Conservation (phyloP, 2,888 invertebrate species). For the Eilema caniola region DNA sequence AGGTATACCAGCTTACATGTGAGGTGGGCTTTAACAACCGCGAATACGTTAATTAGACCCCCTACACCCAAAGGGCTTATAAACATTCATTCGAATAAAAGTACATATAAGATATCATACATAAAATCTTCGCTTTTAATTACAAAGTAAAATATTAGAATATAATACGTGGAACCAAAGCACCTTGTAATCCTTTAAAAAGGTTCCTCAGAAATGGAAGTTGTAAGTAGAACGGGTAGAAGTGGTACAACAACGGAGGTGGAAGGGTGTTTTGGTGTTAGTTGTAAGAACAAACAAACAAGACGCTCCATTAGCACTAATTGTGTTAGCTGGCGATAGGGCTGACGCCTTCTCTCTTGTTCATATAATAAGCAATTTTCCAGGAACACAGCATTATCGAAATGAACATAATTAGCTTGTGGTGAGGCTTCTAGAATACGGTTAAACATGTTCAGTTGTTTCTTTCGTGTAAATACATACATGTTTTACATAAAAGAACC, state of each 20-base stretch:
- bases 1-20: too few species aligned
- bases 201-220: conserved; percentile 34
- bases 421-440: background rate
- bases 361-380: background rate
- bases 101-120: background rate
- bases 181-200: conserved; percentile 40
- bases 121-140: background rate
- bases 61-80: background rate
- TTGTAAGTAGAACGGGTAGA: conserved; percentile 31
- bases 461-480: too few species aligned
- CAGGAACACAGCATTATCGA: background rate
- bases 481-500: too few species aligned
- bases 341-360: conserved; percentile 5
- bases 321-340: conserved; percentile 53
- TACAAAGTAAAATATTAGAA: conserved; percentile 16
- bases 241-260: conserved; percentile 28
- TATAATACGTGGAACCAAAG: conserved; percentile 19
- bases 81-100: background rate
- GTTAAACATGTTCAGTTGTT: too few species aligned
- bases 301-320: conserved; percentile 71
- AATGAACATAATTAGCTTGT: too few species aligned
- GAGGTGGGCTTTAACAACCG: too few species aligned
- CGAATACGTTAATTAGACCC: background rate
- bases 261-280: conserved; percentile 47
- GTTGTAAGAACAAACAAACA: conserved; percentile 65